Base-by-base conservation (phyloP, 2,888 invertebrate genomes). In the Tetragonisca angustula region DNA sequence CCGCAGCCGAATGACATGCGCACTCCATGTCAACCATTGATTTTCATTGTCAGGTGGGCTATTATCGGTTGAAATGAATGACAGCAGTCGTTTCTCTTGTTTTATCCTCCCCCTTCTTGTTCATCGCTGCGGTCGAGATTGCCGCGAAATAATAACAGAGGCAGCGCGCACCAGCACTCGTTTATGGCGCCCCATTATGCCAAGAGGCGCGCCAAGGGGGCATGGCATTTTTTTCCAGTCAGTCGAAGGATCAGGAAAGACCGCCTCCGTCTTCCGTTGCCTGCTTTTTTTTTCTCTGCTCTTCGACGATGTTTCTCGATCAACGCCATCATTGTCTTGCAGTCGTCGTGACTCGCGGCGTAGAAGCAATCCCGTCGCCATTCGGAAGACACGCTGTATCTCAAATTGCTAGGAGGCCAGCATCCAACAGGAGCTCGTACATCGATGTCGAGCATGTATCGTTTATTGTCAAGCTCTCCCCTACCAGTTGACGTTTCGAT, bases 121-220 rank as follows among this genome's bases (percentile, higher is more conserved):
- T 32, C 76, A 13, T 79, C 17, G 21, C 27, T 59, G 52, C 62
- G 65, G 61, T 32, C 64, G 76, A 68, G 71, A 80, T 81, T 79
- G 83, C 80, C 81, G 79, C 81, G 89, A 88, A 91, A 90, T 90
- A 90, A 92, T 91, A 91, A 92, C 89, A 81, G 89, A 69, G 88
- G 75, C 70, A 67, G 71, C 54, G 83, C 82, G 88, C 88, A 94
- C 94, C 94, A 93, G 87, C 94, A 88, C 91, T 83, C 91, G 84
- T 88, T 94, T 87, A 93, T 94, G 93, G 90, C 91, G 86, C 86
- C 94, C 94, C 94, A 92, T 92, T 94, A 93, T 90, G 89, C 94
- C 94, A 94, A 94, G 94, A 94, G 94, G 92, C 92, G 90, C 90
- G 94, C 94, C 94, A 94, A 94, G 94, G 94, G 94, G 94, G 94